These are phyloP conservation scores for Climacteris rufus DNA, from an alignment of 2,113 vertebrate species.

Conservation along the genomic window DNA sequence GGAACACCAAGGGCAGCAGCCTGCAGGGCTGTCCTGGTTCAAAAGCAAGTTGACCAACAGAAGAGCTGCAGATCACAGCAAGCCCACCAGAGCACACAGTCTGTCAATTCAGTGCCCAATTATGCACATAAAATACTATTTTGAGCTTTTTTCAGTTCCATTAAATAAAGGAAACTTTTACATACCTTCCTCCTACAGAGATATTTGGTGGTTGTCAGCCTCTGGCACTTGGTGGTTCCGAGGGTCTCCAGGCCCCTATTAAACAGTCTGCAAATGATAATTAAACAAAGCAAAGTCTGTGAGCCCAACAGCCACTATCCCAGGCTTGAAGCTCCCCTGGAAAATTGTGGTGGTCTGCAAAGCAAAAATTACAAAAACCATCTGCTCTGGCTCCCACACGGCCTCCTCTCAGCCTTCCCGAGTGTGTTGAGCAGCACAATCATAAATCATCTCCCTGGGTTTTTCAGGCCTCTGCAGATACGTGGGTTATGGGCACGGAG, in stretches of 20 bases:
- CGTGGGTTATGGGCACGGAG: fast-evolving
- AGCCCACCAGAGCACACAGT: background rate
- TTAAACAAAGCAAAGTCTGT: background rate
- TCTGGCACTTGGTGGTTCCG: background rate
- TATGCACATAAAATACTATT: background rate
- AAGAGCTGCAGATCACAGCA: background rate
- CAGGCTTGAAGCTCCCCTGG: background rate
- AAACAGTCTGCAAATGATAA: background rate
- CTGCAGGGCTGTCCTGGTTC: background rate
- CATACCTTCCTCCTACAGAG: background rate
- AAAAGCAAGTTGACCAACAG: fast-evolving
- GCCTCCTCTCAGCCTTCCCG: background rate
- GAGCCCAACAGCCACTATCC: background rate
- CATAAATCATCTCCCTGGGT: background rate
- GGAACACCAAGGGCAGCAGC: background rate
- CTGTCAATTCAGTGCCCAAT: background rate
- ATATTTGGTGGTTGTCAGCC: background rate
- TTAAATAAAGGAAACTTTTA: background rate
- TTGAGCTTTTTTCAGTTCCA: background rate
- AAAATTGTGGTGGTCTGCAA: background rate
- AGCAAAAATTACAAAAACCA: background rate
- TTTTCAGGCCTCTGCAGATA: background rate
- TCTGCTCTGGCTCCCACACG: conserved; percentile 6
- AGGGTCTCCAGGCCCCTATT: background rate
- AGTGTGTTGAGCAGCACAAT: background rate